Percentiles rank a stretch among this genome's conserved stretches.
Conservation (phyloP, 2,888 invertebrate species). For the Drepana falcataria region DNA sequence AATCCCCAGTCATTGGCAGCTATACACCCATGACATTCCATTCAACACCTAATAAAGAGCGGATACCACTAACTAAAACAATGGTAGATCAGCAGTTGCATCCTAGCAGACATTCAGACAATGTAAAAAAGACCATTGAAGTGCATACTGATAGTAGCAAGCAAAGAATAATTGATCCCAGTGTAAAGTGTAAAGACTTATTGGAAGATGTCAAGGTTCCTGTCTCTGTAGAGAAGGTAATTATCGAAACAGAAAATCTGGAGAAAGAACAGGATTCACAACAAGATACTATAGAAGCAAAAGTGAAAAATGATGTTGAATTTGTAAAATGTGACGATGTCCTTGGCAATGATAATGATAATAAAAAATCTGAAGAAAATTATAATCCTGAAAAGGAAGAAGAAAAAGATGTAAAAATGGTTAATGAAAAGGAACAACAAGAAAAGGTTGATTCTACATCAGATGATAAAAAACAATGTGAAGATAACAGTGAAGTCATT, state of each 20-base stretch:
- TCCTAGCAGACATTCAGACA: slow-evolving; percentile 65
- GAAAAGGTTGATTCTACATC: background rate
- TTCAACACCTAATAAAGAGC: slow-evolving; percentile 70
- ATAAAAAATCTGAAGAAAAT: too few species aligned
- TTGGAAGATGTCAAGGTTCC: slow-evolving; percentile 6
- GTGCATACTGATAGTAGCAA: slow-evolving; percentile 61
- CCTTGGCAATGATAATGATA: too few species aligned
- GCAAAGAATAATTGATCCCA: slow-evolving; percentile 35
- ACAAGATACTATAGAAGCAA: slow-evolving; percentile 8
- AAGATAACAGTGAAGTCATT: background rate
- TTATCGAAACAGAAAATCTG: slow-evolving; percentile 2
- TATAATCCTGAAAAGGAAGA: too few species aligned
- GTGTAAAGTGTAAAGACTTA: slow-evolving; percentile 11
- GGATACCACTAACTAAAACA: slow-evolving; percentile 65
- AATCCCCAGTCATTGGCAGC: slow-evolving; percentile 62
- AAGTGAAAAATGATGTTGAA: slow-evolving; percentile 7
- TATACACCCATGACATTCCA: slow-evolving; percentile 67
- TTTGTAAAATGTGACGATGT: too few species aligned
- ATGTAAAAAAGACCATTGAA: slow-evolving; percentile 68
- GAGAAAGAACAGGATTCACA: slow-evolving; percentile 3
- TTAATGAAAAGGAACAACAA: slow-evolving; percentile 12
- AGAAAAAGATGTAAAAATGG: slow-evolving; percentile 8
- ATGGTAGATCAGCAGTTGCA: slow-evolving; percentile 69
- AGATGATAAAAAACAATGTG: background rate
- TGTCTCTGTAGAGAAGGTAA: slow-evolving; percentile 1